These are phyloP conservation scores for Drosophila prolongata DNA, from an alignment of 2,888 invertebrate species.

Conservation along the genomic window DNA sequence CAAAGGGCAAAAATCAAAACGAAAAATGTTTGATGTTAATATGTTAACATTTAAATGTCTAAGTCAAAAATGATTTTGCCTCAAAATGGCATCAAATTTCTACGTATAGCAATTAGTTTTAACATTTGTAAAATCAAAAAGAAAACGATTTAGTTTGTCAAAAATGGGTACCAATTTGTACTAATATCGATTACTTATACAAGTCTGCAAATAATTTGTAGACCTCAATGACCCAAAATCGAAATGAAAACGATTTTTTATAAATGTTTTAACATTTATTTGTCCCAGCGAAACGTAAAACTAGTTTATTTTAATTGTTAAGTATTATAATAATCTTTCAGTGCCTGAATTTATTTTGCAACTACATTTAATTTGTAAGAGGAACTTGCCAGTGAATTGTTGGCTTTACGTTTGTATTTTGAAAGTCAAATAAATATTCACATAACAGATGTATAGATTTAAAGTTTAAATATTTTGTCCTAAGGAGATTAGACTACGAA, in stretches of 20 bases:
- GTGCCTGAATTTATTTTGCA: conserved; percentile 23
- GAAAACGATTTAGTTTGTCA: too few species aligned
- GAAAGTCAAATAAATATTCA: conserved; percentile 25
- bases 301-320: not conserved
- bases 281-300: not conserved
- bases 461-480: not conserved
- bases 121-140: too few species aligned
- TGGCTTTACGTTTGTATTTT: conserved; percentile 16
- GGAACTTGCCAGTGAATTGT: conserved; percentile 16
- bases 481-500: conserved; percentile 28
- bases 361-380: conserved; percentile 7
- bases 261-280: not conserved
- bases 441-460: not conserved
- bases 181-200: not conserved
- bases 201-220: not conserved
- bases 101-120: too few species aligned
- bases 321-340: not conserved
- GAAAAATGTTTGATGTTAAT: not conserved
- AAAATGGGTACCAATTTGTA: not conserved
- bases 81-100: too few species aligned
- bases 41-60: not conserved
- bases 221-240: not conserved
- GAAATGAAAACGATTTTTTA: not conserved
- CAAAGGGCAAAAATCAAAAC: not conserved
- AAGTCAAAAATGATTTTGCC: too few species aligned